Evolutionary conservation across 2,113 vertebrate genomes (phyloP), one percentile per base, ranked within the genome.

Genomic region (Microcebus murinus): DNA sequence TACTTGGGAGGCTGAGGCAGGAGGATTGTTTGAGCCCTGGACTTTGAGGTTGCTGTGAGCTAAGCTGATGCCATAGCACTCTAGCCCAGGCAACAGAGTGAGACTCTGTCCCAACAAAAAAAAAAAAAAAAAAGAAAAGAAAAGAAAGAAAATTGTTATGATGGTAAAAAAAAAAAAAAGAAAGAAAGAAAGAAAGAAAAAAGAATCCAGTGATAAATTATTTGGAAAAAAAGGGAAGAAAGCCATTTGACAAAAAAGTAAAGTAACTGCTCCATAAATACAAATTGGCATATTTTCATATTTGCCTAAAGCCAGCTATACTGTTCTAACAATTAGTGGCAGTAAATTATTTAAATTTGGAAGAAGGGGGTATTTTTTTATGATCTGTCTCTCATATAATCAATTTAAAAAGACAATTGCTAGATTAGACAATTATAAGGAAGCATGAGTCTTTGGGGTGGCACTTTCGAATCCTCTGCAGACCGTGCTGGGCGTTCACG

Each of bases 201-300:
- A 55, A 65, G 27, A 81, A 74, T 74, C 25, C 29, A 63, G 8
- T 6, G 50, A 42, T 87, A 70, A 79, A 90, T 87, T 17, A 86
- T 87, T 8, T 14, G 2, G 18, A 67, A 55, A 55, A 55, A 18
- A 23, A 55, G 42, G 31, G 36, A 59, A 18, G 63, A 81, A 57
- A 50, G 8, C 42, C 39, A 27, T 27, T 79, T 87, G 63, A 92
- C 27, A 76, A 94, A 87, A 86, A 88, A 82, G 67, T 29, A 55
- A 83, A 73, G 11, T 65, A 94, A 63, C 25, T 61, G 59, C 5
- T 85, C 34, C 95, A 18, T n/a, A 88, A 76, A 95, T 45, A 95
- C 14, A 84, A 90, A 67, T n/a, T 59, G 31, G 7, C 27, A 29
- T 70, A 29, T 83, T 83, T 76, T 57, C 50, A 17, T 36, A 81